Percentiles rank a stretch among this genome's conserved stretches.
Evolutionary conservation across 2,113 vertebrate species (phyloP).

Genomic region (Mola mola): DNA sequence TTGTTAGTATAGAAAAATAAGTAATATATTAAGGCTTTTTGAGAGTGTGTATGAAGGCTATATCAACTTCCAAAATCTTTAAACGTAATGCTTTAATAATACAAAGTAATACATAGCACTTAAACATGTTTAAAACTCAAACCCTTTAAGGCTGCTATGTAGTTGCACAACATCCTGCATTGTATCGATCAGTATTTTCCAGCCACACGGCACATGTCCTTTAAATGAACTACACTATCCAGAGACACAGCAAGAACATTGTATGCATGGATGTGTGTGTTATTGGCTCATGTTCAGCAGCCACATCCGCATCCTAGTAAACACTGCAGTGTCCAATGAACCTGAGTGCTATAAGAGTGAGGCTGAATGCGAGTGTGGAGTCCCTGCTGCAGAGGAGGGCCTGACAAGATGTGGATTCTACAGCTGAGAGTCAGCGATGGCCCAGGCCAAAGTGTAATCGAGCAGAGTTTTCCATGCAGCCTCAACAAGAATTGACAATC

Average conservation of each 20-base stretch:
- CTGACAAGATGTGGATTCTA: conserved; percentile 9
- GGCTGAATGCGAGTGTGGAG: conserved; percentile 25
- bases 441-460: conserved; percentile 11
- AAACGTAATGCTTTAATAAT: no score
- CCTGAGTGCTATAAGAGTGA: conserved; percentile 34
- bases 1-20: not conserved
- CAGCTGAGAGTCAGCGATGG: conserved; percentile 15
- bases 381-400: conserved; percentile 30
- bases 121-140: no score
- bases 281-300: conserved; percentile 45
- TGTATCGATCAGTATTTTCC: no score
- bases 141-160: no score
- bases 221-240: not conserved
- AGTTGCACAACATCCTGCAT: no score
- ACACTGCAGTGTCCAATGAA: conserved; percentile 59
- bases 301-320: conserved; percentile 52
- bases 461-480: conserved; percentile 29
- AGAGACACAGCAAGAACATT: conserved; percentile 12
- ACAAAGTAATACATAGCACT: conserved; percentile 6
- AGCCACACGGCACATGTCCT: no score
- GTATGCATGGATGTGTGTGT: conserved; percentile 4
- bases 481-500: conserved; percentile 20
- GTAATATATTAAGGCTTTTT: not conserved
- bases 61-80: no score
- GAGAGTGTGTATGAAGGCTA: not conserved